Percentiles rank a stretch among this genome's conserved stretches.
These are phyloP conservation scores for Tetheella fluctuosa DNA, from an alignment of 2,888 invertebrate species.

Conservation along the genomic window DNA sequence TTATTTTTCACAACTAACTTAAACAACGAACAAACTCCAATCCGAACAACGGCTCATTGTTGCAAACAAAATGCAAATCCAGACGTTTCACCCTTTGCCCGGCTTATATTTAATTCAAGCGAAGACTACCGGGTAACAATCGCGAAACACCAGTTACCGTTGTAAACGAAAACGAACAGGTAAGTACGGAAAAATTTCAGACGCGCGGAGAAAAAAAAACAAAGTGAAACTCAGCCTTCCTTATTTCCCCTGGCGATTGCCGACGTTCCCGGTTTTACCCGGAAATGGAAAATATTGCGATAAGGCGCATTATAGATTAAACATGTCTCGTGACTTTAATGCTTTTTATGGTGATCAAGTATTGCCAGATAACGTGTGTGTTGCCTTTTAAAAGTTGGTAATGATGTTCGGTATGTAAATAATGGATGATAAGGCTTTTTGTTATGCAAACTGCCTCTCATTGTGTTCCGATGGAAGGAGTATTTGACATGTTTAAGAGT, in stretches of 20 bases:
- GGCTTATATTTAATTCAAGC: constrained; percentile 78
- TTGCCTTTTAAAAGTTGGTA: constrained; percentile 60
- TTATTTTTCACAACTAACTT: constrained; percentile 27
- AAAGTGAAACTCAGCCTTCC: constrained; percentile 82
- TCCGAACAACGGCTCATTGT: constrained; percentile 59
- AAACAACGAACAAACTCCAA: constrained; percentile 62
- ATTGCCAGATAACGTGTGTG: constrained; percentile 57
- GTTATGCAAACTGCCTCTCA: constrained; percentile 57
- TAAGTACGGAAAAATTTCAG: constrained; percentile 75
- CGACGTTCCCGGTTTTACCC: constrained; percentile 70
- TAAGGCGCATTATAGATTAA: constrained; percentile 84
- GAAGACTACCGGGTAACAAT: constrained; percentile 74
- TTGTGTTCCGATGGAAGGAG: neutral
- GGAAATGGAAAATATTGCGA: constrained; percentile 85
- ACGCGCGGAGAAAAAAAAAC: constrained; percentile 61
- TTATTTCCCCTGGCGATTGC: constrained; percentile 82
- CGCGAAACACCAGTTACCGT: constrained; percentile 75
- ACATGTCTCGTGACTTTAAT: constrained; percentile 74
- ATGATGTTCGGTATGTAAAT: constrained; percentile 58
- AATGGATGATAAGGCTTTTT: constrained; percentile 56
- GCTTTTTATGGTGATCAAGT: constrained; percentile 69
- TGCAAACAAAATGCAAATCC: constrained; percentile 79
- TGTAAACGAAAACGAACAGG: constrained; percentile 83
- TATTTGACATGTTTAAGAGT: neutral
- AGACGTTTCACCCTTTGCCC: constrained; percentile 79